Base-by-base conservation (phyloP, 2,113 vertebrate genomes). In the Diphyllodes magnificus region DNA sequence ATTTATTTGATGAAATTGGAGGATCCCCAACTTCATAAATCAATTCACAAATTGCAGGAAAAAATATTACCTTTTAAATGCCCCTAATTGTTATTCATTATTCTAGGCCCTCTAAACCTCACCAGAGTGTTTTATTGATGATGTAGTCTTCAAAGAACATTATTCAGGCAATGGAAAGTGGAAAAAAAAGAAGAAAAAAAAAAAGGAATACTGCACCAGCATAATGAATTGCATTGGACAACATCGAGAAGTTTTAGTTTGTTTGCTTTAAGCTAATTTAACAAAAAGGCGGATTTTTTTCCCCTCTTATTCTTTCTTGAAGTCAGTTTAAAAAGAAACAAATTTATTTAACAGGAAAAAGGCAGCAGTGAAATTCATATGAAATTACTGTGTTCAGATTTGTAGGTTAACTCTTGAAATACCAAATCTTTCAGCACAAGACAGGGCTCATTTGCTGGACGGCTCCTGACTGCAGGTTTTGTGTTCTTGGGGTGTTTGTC, bases 81-180 rank as follows among this genome's bases (percentile, higher is more conserved):
- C 68, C 45, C 86, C 91, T 98, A 97, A 98, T 98, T 98, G 96
- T 98, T 98, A 97, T 97, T 98, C 97, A 97, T 98, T 97, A 97
- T 96, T 97, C 97, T 91, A 94, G 91, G 90, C 64, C 84, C 92
- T 93, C 91, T 96, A 97, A 97, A 97, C 88, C 70, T 97, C 92
- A 96, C 86, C 81, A 95, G 95, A 95, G 91, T 68, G 53, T 91
- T 97, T 97, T 97, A 97, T 97, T 97, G 97, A 98, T 98, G 96
- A 97, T 85, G 88, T 65, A 90, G 94, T 81, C 93, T 96, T 97
- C 95, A 96, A 96, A 96, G 88, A 96, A 96, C 94, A 97, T 97
- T 96, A 92, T 95, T 97, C 95, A 96, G 90, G 88, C 92, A 86
- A 68, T 23, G 65, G 64, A 82, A 81, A 83, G 15, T 5, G 11